A percentile compares a stretch with the other conserved stretches of the same genome.
phyloP scores from a whole-genome alignment of 37 sponge, comb jelly and placozoan genomes.

The Ianthella basta region DNA sequence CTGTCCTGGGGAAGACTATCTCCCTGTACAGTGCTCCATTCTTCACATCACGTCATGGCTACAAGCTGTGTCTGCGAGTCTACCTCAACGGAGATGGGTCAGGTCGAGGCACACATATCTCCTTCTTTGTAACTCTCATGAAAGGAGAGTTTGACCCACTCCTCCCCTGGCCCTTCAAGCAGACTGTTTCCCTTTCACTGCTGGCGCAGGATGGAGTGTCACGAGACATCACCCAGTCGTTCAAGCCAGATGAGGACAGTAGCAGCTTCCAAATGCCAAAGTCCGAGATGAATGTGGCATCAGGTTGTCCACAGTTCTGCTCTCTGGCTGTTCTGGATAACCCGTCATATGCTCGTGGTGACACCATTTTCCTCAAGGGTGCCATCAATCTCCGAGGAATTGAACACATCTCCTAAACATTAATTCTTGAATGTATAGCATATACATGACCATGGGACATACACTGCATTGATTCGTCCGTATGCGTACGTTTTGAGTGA shows the following conservation, averaged over 20 bases:
- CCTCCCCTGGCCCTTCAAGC: constrained; percentile 82
- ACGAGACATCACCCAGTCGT: constrained; percentile 67
- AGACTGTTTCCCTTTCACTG: constrained; percentile 70
- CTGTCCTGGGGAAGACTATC: constrained; percentile 63
- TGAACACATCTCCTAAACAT: constrained; percentile 13
- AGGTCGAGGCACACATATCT: constrained; percentile 72
- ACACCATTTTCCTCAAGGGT: constrained; percentile 79
- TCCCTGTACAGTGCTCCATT: constrained; percentile 89
- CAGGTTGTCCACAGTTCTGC: constrained; percentile 87
- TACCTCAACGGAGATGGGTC: constrained; percentile 89
- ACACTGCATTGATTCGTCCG: constrained; percentile 38
- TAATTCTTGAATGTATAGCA: too few relatives aligned
- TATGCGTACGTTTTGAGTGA: background rate
- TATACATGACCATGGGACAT: constrained; percentile 59
- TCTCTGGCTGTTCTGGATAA: constrained; percentile 63
- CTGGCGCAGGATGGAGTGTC: constrained; percentile 61
- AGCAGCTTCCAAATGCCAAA: constrained; percentile 73
- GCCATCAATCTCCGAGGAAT: constrained; percentile 43
- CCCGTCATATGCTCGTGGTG: constrained; percentile 62
- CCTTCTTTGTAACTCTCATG: constrained; percentile 87
- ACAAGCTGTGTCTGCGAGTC: constrained; percentile 81
- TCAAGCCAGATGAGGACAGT: constrained; percentile 66
- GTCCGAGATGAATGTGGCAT: constrained; percentile 84
- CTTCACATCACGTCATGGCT: constrained; percentile 81
- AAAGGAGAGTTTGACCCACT: constrained; percentile 87